phyloP scores from a whole-genome alignment of 2,113 vertebrate genomes.

The Corythoichthys haematopterus region DNA sequence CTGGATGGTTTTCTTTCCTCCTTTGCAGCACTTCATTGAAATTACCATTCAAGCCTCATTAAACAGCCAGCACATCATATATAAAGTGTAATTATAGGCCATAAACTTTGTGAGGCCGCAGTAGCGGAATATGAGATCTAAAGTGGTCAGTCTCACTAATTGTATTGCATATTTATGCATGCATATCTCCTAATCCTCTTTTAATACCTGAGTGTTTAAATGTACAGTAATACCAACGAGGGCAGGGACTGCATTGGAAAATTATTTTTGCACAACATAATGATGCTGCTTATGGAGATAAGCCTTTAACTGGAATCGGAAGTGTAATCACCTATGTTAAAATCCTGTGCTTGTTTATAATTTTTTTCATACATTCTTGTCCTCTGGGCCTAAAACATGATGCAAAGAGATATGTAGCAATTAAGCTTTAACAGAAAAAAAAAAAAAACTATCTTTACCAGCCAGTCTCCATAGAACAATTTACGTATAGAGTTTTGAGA shows the following conservation, averaged over 20 bases:
- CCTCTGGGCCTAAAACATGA: not conserved
- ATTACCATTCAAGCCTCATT: constrained; percentile 63
- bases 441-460: not conserved
- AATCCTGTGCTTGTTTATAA: not conserved
- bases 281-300: not conserved
- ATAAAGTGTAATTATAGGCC: constrained; percentile 49
- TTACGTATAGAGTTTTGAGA: not conserved
- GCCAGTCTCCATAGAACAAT: not conserved
- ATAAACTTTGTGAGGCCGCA: constrained; percentile 38
- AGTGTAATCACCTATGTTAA: not conserved
- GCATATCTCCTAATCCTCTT: not conserved
- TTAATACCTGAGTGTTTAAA: not conserved
- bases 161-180: not conserved
- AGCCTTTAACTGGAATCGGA: not conserved
- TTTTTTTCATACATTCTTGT: not conserved
- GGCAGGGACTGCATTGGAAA: not conserved
- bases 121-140: constrained; percentile 10
- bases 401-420: not conserved
- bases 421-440: not conserved
- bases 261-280: not conserved
- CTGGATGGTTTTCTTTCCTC: constrained; percentile 19
- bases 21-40: constrained; percentile 44
- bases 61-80: constrained; percentile 40
- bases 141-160: not conserved
- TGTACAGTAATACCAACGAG: not conserved